phyloP scores from a whole-genome alignment of 2,888 invertebrate genomes.

The Tubiluchus corallicola region DNA sequence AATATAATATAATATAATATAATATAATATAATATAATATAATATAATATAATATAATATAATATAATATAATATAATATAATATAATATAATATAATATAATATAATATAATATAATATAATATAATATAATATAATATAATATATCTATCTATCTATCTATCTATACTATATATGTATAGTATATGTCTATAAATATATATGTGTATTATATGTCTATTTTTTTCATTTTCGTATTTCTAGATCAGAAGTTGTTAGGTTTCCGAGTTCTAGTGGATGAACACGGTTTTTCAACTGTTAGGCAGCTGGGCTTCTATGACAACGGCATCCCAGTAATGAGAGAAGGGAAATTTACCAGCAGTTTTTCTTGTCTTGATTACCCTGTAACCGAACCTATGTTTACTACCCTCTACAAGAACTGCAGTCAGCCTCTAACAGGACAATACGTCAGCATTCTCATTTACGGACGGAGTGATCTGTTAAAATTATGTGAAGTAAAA shows the following conservation, averaged over 20 bases:
- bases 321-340: conserved; percentile 17
- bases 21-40: too few relatives aligned
- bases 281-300: conserved; percentile 14
- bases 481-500: conserved; percentile 18
- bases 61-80: too few relatives aligned
- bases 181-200: too few relatives aligned
- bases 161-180: too few relatives aligned
- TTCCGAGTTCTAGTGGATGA: conserved; percentile 18
- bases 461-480: conserved; percentile 16
- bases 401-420: conserved; percentile 14
- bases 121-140: too few relatives aligned
- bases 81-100: too few relatives aligned
- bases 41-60: too few relatives aligned
- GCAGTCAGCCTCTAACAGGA: conserved; percentile 17
- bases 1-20: too few relatives aligned
- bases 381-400: conserved; percentile 15
- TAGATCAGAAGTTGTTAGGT: conserved; percentile 16
- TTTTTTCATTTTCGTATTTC: neutral
- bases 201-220: too few relatives aligned
- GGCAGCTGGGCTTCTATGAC: conserved; percentile 14
- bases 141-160: too few relatives aligned
- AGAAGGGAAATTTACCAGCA: conserved; percentile 15
- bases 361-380: conserved; percentile 17
- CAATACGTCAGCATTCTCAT: conserved; percentile 18
- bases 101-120: too few relatives aligned